These are phyloP conservation scores for Dexiosoma caninum DNA, from an alignment of 2,888 invertebrate genomes.

Conservation along the genomic window DNA sequence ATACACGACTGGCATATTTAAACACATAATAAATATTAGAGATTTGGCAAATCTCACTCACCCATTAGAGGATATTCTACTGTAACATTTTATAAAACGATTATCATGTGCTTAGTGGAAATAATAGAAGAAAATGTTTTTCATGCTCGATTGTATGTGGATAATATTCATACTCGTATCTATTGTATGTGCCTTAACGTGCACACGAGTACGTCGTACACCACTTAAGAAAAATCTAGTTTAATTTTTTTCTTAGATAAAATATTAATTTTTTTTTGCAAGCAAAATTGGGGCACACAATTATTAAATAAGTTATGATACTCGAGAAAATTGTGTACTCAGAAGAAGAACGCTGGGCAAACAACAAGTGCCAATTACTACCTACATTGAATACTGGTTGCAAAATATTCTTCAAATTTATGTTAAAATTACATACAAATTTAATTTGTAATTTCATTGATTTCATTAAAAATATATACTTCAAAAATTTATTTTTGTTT, in stretches of 20 bases:
- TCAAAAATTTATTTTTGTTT: no score
- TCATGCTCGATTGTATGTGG: neutral
- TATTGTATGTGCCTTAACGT: neutral
- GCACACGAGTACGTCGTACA: neutral
- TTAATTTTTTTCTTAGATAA: neutral
- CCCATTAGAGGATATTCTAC: neutral
- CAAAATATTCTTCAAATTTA: no score
- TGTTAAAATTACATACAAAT: no score
- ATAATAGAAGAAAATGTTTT: neutral
- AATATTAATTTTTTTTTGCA: constrained; percentile 2
- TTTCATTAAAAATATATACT: no score
- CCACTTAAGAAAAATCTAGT: constrained; percentile 37
- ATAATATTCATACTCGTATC: neutral
- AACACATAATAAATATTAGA: neutral
- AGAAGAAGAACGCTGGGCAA: neutral
- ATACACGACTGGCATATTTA: neutral
- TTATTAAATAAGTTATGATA: constrained; percentile 32
- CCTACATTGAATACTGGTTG: no score
- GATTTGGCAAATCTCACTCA: neutral
- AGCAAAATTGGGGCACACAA: constrained; percentile 42
- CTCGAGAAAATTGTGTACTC: neutral
- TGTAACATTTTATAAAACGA: neutral
- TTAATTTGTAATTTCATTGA: no score
- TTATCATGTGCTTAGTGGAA: neutral
- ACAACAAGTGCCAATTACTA: neutral